phyloP scores from a whole-genome alignment of 2,797 vertebrate genomes.

The Margarornis squamiger region DNA sequence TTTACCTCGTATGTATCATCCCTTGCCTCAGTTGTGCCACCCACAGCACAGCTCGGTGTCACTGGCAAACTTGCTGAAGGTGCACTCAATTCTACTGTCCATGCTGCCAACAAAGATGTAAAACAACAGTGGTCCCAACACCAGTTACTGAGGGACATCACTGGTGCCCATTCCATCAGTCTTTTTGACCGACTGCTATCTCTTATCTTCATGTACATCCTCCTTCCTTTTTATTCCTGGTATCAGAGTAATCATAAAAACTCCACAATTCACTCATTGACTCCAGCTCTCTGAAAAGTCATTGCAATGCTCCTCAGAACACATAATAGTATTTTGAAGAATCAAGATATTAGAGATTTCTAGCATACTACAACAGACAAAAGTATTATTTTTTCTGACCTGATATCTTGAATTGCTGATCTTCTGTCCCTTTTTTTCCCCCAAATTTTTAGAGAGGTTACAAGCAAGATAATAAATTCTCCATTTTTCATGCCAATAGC shows the following conservation, averaged over 20 bases:
- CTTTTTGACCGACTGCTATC: neutral
- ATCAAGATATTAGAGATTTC: neutral
- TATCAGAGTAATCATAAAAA: neutral
- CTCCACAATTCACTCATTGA: neutral
- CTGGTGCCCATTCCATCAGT: neutral
- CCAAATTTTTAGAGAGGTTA: slow-evolving; percentile 97
- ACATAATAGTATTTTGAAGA: neutral
- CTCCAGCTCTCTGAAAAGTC: neutral
- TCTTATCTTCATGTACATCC: neutral
- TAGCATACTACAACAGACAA: neutral
- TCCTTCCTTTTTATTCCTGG: neutral
- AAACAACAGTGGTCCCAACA: neutral
- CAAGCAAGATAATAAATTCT: slow-evolving; percentile 95
- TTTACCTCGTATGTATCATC: neutral
- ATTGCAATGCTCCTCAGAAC: neutral
- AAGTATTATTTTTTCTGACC: slow-evolving; percentile 74
- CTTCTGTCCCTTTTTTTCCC: slow-evolving; percentile 95
- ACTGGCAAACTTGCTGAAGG: neutral
- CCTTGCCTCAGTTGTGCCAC: rapidly evolving
- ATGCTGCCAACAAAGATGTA: neutral
- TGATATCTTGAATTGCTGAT: slow-evolving; percentile 93
- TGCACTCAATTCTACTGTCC: neutral
- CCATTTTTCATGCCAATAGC: slow-evolving; percentile 98
- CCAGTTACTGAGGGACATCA: neutral
- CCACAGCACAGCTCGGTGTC: rapidly evolving